Base-by-base conservation (phyloP, 2,113 vertebrate species). In the Puntigrus tetrazona region DNA sequence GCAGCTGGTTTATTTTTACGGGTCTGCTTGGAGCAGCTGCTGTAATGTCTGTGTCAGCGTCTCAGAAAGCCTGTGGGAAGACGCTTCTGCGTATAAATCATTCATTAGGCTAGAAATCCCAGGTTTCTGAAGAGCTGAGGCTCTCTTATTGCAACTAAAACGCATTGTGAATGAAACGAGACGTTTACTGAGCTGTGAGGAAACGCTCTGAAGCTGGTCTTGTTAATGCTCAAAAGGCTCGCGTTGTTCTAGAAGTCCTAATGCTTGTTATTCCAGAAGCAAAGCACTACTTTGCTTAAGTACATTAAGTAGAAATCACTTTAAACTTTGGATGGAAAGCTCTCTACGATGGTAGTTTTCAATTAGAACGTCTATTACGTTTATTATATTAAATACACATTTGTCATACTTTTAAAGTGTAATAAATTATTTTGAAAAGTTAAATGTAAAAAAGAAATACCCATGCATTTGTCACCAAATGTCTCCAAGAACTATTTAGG, bases 51-150 rank as follows among this genome's bases (percentile, higher is more conserved):
- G 67, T 41, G 36, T 41, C 3, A 18, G 31, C 73, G 7, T 36
- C 67, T 36, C 10, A 41, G 50, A 73, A 25, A 6, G 29, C 59
- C 75, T 80, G 76, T 25, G 22, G 67, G 67, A 67, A 70, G 50
- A 43, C 70, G 45, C 76, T 57, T 73, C 14, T 43, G 59, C 47
- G n/a, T n/a, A 84, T 65, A 52, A 83, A 85, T 43, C 81, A 9
- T 70, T 47, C 25, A 65, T 65, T 41, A 34, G 67, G 52, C 61
- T 29, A 57, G 74, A 20, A 25, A 81, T 31, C 11, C 36, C 27
- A 9, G 34, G 59, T 27, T 45, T 45, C 34, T 13, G 52, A 27
- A 84, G 10, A 52, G 67, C 76, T 31, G n/a, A 50, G 65, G 25
- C 55, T 25, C 13, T 47, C 25, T 34, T 31, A 47, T n/a, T 13